phyloP scores from a whole-genome alignment of 1,140 invertebrate species.

The Neodiprion fabricii region DNA sequence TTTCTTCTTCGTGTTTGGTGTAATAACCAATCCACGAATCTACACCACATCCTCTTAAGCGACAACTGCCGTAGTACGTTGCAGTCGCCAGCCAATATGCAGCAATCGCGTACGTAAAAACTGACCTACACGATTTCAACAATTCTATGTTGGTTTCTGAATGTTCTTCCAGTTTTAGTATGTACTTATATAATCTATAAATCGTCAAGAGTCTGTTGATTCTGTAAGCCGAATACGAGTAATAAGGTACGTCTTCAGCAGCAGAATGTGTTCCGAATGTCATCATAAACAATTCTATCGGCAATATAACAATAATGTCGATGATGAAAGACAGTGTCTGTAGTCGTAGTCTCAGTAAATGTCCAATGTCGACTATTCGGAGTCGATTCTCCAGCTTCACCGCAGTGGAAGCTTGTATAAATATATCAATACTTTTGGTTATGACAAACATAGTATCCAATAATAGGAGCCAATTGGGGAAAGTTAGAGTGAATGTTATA shows the following conservation, averaged over 20 bases:
- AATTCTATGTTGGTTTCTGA: background rate
- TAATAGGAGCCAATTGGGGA: background rate
- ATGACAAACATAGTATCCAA: conserved; percentile 1
- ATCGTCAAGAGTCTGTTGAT: background rate
- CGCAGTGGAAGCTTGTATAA: background rate
- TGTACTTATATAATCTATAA: background rate
- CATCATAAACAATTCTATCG: background rate
- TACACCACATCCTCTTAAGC: background rate
- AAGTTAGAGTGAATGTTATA: background rate
- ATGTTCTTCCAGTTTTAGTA: background rate
- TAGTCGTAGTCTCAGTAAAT: background rate
- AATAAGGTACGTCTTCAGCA: background rate
- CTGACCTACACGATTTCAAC: background rate
- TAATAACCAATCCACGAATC: background rate
- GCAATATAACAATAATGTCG: background rate
- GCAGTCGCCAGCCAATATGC: conserved; percentile 1
- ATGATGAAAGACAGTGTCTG: background rate
- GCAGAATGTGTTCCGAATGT: background rate
- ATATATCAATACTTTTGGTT: background rate
- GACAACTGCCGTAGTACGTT: background rate
- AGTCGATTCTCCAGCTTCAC: background rate
- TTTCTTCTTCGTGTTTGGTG: background rate
- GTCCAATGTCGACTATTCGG: background rate
- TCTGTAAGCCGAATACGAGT: background rate
- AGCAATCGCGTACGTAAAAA: background rate